Conservation (phyloP, 2,113 vertebrate genomes). For the Struthidea cinerea region DNA sequence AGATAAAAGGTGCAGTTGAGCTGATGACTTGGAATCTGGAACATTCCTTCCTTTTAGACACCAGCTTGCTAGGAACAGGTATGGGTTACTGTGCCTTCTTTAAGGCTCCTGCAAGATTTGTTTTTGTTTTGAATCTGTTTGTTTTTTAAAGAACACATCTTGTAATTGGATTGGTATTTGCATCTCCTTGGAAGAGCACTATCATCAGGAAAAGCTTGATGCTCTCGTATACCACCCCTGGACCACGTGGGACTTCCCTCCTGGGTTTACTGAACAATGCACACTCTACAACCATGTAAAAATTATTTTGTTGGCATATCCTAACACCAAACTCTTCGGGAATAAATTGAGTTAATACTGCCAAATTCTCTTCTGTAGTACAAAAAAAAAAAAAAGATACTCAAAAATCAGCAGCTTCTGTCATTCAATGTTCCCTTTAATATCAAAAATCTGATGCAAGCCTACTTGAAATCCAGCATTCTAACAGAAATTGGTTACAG, state of each 20-base stretch:
- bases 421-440: neutral
- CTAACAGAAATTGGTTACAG: neutral
- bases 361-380: neutral
- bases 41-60: conserved; percentile 29
- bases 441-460: neutral
- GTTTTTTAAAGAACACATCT: neutral
- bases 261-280: neutral
- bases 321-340: neutral
- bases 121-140: conserved; percentile 21
- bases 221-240: neutral
- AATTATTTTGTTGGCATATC: neutral
- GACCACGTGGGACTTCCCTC: neutral
- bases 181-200: conserved; percentile 5
- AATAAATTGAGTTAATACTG: neutral
- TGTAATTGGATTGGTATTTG: neutral
- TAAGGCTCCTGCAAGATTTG: neutral
- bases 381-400: fast-evolving
- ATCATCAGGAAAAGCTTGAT: conserved; percentile 21
- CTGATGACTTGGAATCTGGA: conserved; percentile 8
- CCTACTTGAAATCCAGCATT: neutral
- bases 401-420: neutral
- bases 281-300: neutral
- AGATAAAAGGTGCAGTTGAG: conserved; percentile 28
- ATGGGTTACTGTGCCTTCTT: neutral
- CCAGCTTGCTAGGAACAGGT: neutral